Evolutionary conservation across 2,113 vertebrate species (phyloP).

Genomic region (Dicaeum eximium): DNA sequence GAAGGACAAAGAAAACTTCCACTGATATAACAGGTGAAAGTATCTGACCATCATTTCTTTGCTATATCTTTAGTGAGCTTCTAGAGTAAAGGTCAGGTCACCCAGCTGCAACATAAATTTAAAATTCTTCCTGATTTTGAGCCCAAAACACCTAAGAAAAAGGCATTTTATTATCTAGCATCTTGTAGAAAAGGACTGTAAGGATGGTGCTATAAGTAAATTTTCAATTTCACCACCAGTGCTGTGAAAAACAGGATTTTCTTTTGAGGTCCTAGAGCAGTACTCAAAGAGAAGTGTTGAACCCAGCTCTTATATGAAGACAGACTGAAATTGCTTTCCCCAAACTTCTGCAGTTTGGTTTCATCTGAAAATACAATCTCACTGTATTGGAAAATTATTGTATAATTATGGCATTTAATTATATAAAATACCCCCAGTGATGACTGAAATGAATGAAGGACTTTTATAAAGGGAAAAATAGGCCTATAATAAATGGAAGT

Average conservation of each 20-base stretch:
- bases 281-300: not conserved
- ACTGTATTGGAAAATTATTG: not conserved
- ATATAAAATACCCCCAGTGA: not conserved
- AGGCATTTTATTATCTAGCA: not conserved
- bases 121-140: not conserved
- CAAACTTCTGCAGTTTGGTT: not conserved
- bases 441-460: not conserved
- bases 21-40: not conserved
- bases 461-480: not conserved
- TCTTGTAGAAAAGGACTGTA: not conserved
- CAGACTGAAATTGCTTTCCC: not conserved
- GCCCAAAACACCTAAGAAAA: not conserved
- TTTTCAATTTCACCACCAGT: not conserved
- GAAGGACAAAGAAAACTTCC: slow-evolving; percentile 15
- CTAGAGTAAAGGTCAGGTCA: not conserved
- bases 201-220: rapidly evolving
- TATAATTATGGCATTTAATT: not conserved
- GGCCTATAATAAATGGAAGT: not conserved
- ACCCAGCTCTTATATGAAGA: not conserved
- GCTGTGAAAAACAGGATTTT: not conserved
- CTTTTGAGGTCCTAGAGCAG: not conserved
- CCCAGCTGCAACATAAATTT: not conserved
- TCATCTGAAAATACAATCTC: not conserved
- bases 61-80: not conserved
- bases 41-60: not conserved